Evolutionary conservation across 2,888 invertebrate species (phyloP).

Genomic region (Dryadula phaetusa): DNA sequence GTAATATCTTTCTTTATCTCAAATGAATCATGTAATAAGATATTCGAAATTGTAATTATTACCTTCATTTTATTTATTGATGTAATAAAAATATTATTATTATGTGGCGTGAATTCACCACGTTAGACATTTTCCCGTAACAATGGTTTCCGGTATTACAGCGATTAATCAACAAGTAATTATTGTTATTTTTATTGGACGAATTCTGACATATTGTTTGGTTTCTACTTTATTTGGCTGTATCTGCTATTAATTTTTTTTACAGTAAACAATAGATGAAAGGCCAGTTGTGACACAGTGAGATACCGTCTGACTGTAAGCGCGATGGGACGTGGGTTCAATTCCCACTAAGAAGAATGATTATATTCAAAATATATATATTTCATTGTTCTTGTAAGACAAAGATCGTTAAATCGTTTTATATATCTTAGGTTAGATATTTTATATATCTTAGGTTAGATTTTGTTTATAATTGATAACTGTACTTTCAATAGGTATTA

Average conservation of each 20-base stretch:
- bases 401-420: too few relatives aligned
- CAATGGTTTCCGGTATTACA: slow-evolving; percentile 25
- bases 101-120: slow-evolving; percentile 35
- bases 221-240: neutral
- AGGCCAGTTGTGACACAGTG: too few relatives aligned
- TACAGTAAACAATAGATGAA: too few relatives aligned
- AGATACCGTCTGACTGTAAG: too few relatives aligned
- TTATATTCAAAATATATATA: too few relatives aligned
- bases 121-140: slow-evolving; percentile 34
- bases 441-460: too few relatives aligned
- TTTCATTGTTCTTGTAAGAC: neutral
- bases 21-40: slow-evolving; percentile 5
- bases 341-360: too few relatives aligned
- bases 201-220: slow-evolving; percentile 2
- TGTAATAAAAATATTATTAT: slow-evolving; percentile 36
- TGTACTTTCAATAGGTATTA: too few relatives aligned
- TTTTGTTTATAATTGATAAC: too few relatives aligned
- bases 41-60: slow-evolving; percentile 18
- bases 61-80: slow-evolving; percentile 27
- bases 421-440: neutral
- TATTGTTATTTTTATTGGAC: slow-evolving; percentile 19
- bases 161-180: slow-evolving; percentile 16
- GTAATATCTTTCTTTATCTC: neutral
- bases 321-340: too few relatives aligned
- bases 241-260: neutral